Evolutionary conservation across 2,888 invertebrate genomes (phyloP), one percentile per base, ranked within the genome.

Genomic region (Copidosoma aretas): DNA sequence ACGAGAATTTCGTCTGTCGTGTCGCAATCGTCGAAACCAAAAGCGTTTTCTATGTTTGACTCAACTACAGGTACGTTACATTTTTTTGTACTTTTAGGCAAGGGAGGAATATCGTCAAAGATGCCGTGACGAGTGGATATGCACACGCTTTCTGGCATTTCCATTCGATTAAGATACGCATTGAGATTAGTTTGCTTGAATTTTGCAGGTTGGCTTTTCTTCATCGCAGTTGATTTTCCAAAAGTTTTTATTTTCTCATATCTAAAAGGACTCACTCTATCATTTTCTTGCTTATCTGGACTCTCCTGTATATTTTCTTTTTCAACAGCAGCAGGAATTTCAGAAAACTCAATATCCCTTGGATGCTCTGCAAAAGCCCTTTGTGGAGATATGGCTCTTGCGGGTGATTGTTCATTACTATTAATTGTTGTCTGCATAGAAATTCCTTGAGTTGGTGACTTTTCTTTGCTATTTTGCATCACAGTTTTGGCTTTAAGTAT

Each of bases 181-280:
- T 81, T 74, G 3, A 82, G 74, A 72, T 78, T 81, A 17, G 79
- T 76, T 67, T 82, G 81, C 32, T 65, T 73, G 12, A 80, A 58
- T 46, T 46, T 46, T 15, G 12, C 17, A 46, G 43, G 14, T 10
- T 68, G 52, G 22, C 10, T 10, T 46, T 63, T 51, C 41, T 66
- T 24, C n/a, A 12, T 52, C 63, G 25, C 56, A 21, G 46, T 60
- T 46, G 67, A 22, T 10, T 46, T 17, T 15, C 65, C 68, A 24
- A 62, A 59, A 19, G 71, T 54, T 39, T 60, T 51, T 32, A 66
- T 53, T 66, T 70, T 58, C 71, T 75, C 19, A 74, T 52, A 17
- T 72, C 77, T 1, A 76, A 80, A n/a, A 75, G 71, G 71, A 24
- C 17, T 60, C 17, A 46, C 32, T 51, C 68, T 66, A 46, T 71